Evolutionary conservation across 2,888 invertebrate species (phyloP).

Genomic region (Hypolimnas misippus): DNA sequence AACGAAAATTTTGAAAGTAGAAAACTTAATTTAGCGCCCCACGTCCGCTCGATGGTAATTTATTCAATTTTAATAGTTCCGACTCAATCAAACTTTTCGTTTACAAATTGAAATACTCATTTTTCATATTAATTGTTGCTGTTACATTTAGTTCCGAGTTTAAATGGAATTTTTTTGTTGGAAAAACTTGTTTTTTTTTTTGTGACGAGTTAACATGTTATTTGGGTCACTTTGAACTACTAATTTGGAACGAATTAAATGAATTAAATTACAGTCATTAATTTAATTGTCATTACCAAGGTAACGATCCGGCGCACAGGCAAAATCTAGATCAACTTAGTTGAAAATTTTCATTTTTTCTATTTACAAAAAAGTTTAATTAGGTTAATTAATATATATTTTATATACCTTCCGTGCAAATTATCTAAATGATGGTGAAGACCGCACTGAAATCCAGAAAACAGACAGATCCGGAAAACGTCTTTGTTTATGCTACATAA

Average conservation of each 20-base stretch:
- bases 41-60: conserved; percentile 7
- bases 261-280: no score
- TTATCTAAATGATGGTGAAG: no score
- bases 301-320: no score
- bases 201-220: not conserved
- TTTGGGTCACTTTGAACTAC: not conserved
- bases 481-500: no score
- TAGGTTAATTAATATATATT: no score
- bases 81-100: conserved; percentile 53
- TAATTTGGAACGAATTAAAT: not conserved
- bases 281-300: no score
- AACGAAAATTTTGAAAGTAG: not conserved
- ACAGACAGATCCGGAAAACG: no score
- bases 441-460: no score
- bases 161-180: not conserved
- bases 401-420: no score
- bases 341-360: no score
- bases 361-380: no score
- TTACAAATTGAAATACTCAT: conserved; percentile 46
- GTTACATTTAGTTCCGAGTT: conserved; percentile 47
- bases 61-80: conserved; percentile 11
- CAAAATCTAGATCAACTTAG: no score
- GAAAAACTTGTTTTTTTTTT: conserved; percentile 20
- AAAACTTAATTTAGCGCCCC: conserved; percentile 11
- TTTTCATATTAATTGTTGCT: conserved; percentile 21